Evolutionary conservation across 2,888 invertebrate species (phyloP).

Genomic region (Lysandra coridon): DNA sequence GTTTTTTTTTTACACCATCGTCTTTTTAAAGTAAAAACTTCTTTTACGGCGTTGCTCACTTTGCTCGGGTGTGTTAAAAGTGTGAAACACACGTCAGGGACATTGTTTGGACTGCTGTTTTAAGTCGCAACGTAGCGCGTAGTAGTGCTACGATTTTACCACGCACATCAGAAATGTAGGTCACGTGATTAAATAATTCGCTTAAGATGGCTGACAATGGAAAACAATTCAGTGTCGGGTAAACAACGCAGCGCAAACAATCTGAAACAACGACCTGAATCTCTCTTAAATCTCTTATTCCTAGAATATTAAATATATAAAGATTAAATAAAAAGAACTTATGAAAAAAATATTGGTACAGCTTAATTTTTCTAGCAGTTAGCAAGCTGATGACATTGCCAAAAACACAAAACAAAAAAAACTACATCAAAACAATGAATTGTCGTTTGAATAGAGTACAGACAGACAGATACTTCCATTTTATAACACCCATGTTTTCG

Average conservation of each 20-base stretch:
- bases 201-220: background rate
- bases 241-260: background rate
- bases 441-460: background rate
- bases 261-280: background rate
- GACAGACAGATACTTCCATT: background rate
- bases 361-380: background rate
- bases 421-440: no score
- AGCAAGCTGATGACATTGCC: background rate
- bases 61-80: no score
- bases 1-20: no score
- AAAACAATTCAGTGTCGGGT: background rate
- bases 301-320: background rate
- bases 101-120: no score
- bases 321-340: background rate
- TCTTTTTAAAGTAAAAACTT: no score
- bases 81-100: no score
- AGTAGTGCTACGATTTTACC: background rate
- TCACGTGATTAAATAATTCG: conserved; percentile 12
- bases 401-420: no score
- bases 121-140: background rate
- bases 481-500: background rate
- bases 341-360: no score
- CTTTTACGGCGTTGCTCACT: no score
- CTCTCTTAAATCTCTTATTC: background rate
- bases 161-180: background rate